Base-by-base conservation (phyloP, 2,888 invertebrate genomes). In the Trimorus sp. region DNA sequence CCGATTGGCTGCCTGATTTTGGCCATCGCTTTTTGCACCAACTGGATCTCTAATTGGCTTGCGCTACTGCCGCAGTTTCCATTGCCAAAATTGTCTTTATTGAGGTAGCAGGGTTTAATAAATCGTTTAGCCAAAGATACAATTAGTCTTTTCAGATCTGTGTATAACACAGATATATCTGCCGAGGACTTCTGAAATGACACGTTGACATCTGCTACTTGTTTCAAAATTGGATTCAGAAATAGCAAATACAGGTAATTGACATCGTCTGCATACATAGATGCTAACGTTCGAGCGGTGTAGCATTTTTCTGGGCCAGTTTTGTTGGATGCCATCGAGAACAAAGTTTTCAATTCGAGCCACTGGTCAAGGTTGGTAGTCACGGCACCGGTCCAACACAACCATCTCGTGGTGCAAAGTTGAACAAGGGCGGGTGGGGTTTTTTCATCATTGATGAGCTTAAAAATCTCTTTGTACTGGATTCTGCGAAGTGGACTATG, bases 221-320 rank as follows among this genome's bases (percentile, higher is more conserved):
- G 80, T 48, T 79, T 77, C n/a, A 85, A 49, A 51, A 85, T 65
- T 36, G 84, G 77, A 49, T 85, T 82, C 38, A 85, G 54, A 85
- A 85, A 85, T n/a, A 85, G n/a, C 40, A 85, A 76, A 48, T 84
- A 86, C 8, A 85, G 45, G 38, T 73, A 70, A 56, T 85, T 84
- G 0, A 63, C 51, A 26, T 85, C 69, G 16, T 85, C 85, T 38
- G 75, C 42, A 54, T 82, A 84, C 85, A 87, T 85, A 26, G 76
- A 40, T 36, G 42, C 40, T 12, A 87, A 48, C 3, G 63, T 60
- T 65, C 84, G 76, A 8, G 84, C 84, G 6, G 82, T 83, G 36
- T 85, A 84, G 70, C 85, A 85, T 76, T 83, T 83, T n/a, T n/a
- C n/a, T n/a, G n/a, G n/a, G n/a, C n/a, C n/a, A n/a, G n/a, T n/a